These are phyloP conservation scores for Glaucopsyche alexis DNA, from an alignment of 2,888 invertebrate genomes.

Conservation along the genomic window DNA sequence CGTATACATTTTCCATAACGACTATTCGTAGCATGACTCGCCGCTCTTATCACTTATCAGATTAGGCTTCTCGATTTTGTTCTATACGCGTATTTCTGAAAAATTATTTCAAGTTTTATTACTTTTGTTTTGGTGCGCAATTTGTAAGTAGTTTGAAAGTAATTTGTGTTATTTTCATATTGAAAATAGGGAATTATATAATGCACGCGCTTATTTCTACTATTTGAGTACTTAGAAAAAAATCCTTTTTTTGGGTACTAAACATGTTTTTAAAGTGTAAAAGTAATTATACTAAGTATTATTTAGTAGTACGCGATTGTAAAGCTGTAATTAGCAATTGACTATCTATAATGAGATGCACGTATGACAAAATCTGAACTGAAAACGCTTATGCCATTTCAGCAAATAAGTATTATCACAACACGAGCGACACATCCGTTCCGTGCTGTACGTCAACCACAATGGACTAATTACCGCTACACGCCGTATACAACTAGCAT, in stretches of 20 bases:
- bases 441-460: not conserved
- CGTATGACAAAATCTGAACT: not conserved
- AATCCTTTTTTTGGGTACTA: too few relatives aligned
- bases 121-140: not conserved
- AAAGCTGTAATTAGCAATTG: too few relatives aligned
- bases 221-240: too few relatives aligned
- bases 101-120: not conserved
- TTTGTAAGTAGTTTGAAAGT: not conserved
- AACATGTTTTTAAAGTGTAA: too few relatives aligned
- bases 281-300: too few relatives aligned
- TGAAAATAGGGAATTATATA: not conserved
- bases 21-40: not conserved
- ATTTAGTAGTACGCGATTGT: too few relatives aligned
- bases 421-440: not conserved
- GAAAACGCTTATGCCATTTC: not conserved
- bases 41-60: not conserved
- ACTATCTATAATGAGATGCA: too few relatives aligned
- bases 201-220: too few relatives aligned
- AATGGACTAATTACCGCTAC: not conserved
- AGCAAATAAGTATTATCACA: not conserved
- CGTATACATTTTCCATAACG: too few relatives aligned
- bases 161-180: constrained; percentile 2
- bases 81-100: not conserved
- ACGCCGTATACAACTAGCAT: not conserved
- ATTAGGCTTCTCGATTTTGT: not conserved